phyloP scores from a whole-genome alignment of 2,888 invertebrate species.

The Mesopsocus fuscifrons region DNA sequence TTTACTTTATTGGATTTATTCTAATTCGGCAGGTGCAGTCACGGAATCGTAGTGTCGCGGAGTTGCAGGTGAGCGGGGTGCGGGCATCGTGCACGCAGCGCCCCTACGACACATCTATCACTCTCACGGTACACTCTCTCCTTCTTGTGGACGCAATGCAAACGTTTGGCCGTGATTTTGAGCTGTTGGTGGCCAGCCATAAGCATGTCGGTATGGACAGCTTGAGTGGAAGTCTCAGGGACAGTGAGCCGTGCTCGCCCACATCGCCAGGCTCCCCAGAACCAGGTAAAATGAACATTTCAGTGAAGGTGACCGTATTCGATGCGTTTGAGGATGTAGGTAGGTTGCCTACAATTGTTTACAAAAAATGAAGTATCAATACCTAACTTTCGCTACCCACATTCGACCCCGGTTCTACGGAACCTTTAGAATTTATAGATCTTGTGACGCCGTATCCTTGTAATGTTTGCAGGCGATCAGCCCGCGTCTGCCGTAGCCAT shows the following conservation, averaged over 20 bases:
- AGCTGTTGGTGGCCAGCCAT: slow-evolving; percentile 83
- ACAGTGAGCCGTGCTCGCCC: slow-evolving; percentile 83
- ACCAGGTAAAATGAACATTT: too few relatives aligned
- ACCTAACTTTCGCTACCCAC: too few relatives aligned
- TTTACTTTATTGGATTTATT: too few relatives aligned
- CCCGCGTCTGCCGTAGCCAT: slow-evolving; percentile 32
- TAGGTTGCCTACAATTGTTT: too few relatives aligned
- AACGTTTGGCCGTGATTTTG: slow-evolving; percentile 89
- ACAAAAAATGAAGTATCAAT: too few relatives aligned
- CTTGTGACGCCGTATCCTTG: too few relatives aligned
- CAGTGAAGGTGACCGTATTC: too few relatives aligned
- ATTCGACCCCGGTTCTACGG: too few relatives aligned
- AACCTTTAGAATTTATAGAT: too few relatives aligned
- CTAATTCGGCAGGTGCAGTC: slow-evolving; percentile 70
- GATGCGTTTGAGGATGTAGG: too few relatives aligned
- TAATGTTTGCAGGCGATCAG: too few relatives aligned
- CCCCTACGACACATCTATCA: slow-evolving; percentile 51
- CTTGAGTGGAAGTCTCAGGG: slow-evolving; percentile 75
- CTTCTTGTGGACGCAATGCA: slow-evolving; percentile 88
- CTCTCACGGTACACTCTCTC: slow-evolving; percentile 79
- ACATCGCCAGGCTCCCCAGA: slow-evolving; percentile 61
- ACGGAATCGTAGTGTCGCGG: slow-evolving; percentile 74
- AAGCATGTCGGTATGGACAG: slow-evolving; percentile 91
- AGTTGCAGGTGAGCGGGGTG: slow-evolving; percentile 81
- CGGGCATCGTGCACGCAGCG: slow-evolving; percentile 54